Evolutionary conservation across 2,797 vertebrate species (phyloP), one percentile per base, ranked within the genome.

Genomic region (Cynopterus sphinx): DNA sequence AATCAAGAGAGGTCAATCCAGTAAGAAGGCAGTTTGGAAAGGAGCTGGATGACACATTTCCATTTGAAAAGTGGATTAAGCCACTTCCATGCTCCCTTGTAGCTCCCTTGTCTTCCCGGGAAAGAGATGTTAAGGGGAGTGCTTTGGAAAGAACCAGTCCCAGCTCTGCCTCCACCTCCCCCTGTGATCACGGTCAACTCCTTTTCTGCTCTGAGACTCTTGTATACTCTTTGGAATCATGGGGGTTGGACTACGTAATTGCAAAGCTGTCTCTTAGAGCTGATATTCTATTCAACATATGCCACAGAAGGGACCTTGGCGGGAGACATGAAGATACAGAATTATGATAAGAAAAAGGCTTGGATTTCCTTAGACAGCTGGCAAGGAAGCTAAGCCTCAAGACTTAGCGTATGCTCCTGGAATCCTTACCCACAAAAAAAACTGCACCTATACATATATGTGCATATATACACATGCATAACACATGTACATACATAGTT

Each of bases 341-440:
- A 77, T 55, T 78, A 53, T 59, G 68, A 73, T 26, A 68, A 79
- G 57, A 85, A 28, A 41, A 84, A 91, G 2, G 13, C 31, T 21
- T 49, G 59, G 55, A n/a, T 92, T 94, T 97, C 68, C 71, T 74
- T 70, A 93, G 67, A 83, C 65, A 95, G 6, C n/a, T 43, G 93
- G 15, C 28, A 55, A 67, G 46, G 63, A 90, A 88, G 28, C 51
- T 68, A 84, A 93, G 70, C 21, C 46, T 17, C 12, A 46, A 82
- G n/a, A 12, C 39, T 63, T 22, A 86, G 31, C 16, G 61, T 53
- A 51, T 63, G 88, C 13, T 41, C 65, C 43, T 65, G 17, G 65
- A 70, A 49, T 84, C 19, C 17, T 49, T 41, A 67, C 21, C 10
- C 7, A 6, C 31, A 77, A 67, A 74, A 74, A 87, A 87, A 70